Base-by-base conservation (phyloP, 2,797 vertebrate genomes). In the Champsocephalus gunnari region DNA sequence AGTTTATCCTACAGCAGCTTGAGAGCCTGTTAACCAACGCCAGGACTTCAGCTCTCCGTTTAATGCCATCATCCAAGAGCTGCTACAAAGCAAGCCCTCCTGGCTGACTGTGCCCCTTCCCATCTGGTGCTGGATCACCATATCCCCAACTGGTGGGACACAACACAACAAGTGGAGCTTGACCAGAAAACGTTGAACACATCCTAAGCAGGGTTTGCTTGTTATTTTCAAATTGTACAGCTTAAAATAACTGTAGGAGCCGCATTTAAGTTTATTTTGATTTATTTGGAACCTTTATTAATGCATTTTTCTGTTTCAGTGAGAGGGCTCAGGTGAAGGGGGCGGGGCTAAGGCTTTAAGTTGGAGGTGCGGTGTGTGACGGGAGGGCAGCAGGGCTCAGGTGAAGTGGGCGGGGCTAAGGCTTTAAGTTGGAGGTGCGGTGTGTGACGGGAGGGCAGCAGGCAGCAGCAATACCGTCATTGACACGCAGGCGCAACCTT, bases 121-220 rank as follows among this genome's bases (percentile, higher is more conserved):
- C 81, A 74, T 84, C 79, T 76, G 75, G 59, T 71, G 69, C 24
- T 64, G 56, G 59, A 75, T 66, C 73, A 66, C 32, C n/a, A 61
- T 61, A 38, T 50, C 77, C 19, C 45, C 47, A 44, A 80, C 56
- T 64, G 24, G 53, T 62, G 49, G 79, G 51, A 75, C 64, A 41
- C 55, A 72, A 48, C 60, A 60, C 55, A 72, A 48, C 60, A 60
- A 77, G 24, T 21, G 54, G 38, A 47, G 78, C 73, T 66, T 71
- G 61, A 73, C 73, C 63, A 75, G 56, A 53, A 45, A 80, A 70
- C 24, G 64, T 49, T 44, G 44, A 67, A 58, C 54, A 48, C 32
- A 11, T 51, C 59, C 67, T 57, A 64, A 54, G 34, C 58, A 66
- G 74, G 32, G 56, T 54, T 50, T 32, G 16, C 55, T 50, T 34